Percentiles rank a stretch among this genome's conserved stretches.
phyloP scores from a whole-genome alignment of 2,113 vertebrate genomes.

The Marmota monax region DNA sequence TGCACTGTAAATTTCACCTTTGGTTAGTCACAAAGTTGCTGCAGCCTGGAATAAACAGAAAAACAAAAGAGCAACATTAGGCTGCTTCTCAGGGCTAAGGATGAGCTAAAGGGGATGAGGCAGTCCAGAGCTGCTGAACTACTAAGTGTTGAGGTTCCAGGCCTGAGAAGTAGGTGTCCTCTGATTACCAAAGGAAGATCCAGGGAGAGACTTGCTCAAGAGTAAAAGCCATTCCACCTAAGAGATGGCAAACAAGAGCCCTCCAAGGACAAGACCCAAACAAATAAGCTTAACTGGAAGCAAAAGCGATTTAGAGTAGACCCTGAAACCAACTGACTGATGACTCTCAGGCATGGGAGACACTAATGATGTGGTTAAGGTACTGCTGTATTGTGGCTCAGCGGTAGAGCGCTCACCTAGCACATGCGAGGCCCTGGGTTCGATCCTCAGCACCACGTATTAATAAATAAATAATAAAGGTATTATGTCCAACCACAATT shows the following conservation, averaged over 20 bases:
- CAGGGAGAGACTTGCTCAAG: neutral
- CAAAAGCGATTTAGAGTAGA: neutral
- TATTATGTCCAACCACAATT: too few species aligned
- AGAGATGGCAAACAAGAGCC: neutral
- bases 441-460: too few species aligned
- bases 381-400: neutral
- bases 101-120: neutral
- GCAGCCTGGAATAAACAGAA: neutral
- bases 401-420: too few species aligned
- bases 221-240: neutral
- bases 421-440: too few species aligned
- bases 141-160: neutral
- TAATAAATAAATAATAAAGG: too few species aligned
- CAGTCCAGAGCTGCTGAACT: neutral
- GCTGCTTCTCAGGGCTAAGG: neutral
- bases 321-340: neutral
- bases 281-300: constrained; percentile 8
- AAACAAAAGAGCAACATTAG: neutral
- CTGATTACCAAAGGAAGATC: neutral
- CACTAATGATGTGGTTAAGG: neutral
- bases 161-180: neutral
- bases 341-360: neutral
- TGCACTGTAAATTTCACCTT: neutral
- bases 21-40: neutral
- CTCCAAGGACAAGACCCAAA: neutral